Evolutionary conservation across 2,797 vertebrate genomes (phyloP), one percentile per base, ranked within the genome.

Genomic region (Danio aesculapii): DNA sequence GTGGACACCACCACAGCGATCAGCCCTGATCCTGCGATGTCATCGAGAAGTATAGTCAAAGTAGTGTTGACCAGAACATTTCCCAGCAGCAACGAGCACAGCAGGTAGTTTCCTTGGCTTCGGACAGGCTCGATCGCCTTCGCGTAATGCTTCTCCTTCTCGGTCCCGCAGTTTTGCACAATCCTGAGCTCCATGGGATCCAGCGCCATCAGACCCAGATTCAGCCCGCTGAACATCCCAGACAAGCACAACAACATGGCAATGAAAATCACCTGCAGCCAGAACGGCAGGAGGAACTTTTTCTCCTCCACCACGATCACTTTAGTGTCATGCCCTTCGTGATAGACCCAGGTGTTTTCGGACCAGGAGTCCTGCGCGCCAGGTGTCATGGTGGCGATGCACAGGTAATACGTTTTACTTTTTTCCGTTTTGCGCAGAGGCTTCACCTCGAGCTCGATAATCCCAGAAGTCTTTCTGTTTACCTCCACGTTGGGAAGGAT

Each of bases 171-270:
- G 90, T 96, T 96, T 88, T 96, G 95, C 83, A 96, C 94, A 41
- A 96, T 96, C 82, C 95, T 92, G 86, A 96, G 92, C 89, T 96
- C 95, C 95, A 96, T 96, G 50, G 95, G 95, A 90, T 96, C 95
- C 75, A 96, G 92, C 2, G 95, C 95, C 95, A 96, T 96, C 17
- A 96, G 94, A 19, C 95, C 95, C 87, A 96, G 88, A 91, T 96
- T 96, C 87, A 96, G 92, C 76, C 95, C 95, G 4, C 95, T 96
- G 88, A 96, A 96, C 95, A 96, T 96, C 83, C 95, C 95, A 0
- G 95, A 96, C 75, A 96, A 93, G 90, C 95, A 94, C 58, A 96
- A 87, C 2, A 96, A 88, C 76, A 96, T 92, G n/a, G 92, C 95
- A 80, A 96, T 96, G 91, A 96, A 96, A 88, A 96, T 96, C 80